Conservation (phyloP, 2,113 vertebrate species). For the Climacteris rufus region DNA sequence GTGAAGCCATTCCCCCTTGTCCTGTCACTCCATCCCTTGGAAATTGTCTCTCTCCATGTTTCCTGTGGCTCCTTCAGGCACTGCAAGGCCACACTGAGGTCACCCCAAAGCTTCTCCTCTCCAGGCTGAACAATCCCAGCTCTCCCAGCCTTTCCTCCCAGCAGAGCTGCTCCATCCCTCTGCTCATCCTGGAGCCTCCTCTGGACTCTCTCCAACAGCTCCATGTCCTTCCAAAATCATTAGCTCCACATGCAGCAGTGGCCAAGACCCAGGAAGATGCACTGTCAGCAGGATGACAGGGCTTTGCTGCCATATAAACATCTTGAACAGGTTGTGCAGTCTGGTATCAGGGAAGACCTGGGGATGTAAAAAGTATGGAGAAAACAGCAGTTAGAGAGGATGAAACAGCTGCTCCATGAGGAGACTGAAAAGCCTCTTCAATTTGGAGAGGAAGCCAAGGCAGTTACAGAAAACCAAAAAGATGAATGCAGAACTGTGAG, state of each 20-base stretch:
- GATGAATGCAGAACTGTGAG: not conserved
- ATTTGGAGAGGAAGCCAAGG: not conserved
- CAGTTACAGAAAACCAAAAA: not conserved
- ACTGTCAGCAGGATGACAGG: not conserved
- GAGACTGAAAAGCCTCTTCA: not conserved
- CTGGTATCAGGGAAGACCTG: not conserved
- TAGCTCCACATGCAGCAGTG: not conserved
- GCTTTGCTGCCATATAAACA: not conserved
- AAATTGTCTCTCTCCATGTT: not conserved
- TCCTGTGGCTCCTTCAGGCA: not conserved
- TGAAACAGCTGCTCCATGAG: not conserved
- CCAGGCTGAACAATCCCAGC: not conserved
- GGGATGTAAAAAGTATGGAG: not conserved
- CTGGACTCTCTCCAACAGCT: not conserved
- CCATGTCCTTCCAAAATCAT: not conserved
- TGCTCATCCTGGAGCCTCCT: not conserved
- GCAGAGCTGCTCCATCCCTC: not conserved
- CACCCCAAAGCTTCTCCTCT: not conserved
- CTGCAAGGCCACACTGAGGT: not conserved
- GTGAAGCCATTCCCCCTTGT: not conserved
- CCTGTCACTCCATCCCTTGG: not conserved
- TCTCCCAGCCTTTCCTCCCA: not conserved
- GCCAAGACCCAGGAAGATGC: not conserved
- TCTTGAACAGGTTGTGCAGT: not conserved
- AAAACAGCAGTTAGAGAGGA: not conserved